phyloP scores from a whole-genome alignment of 1,140 invertebrate species.

The Phenacoccus solenopsis region DNA sequence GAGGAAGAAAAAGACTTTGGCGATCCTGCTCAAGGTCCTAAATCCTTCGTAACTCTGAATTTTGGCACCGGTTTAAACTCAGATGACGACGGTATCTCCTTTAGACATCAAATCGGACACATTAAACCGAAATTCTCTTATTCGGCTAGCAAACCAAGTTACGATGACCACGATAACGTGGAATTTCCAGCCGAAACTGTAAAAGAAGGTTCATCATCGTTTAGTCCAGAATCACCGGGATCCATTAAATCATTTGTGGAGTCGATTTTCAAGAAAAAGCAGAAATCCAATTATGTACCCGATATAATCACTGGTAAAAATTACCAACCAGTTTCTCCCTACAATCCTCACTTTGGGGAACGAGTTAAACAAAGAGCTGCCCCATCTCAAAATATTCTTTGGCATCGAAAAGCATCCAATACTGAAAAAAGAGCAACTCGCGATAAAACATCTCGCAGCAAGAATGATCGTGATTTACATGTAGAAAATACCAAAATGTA shows the following conservation, averaged over 20 bases:
- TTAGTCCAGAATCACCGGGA: neutral
- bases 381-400: neutral
- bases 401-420: neutral
- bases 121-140: neutral
- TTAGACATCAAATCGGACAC: conserved; percentile 12
- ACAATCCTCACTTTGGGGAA: neutral
- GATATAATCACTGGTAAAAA: neutral
- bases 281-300: neutral
- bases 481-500: neutral
- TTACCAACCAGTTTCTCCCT: neutral
- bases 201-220: neutral
- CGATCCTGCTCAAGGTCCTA: conserved; percentile 8
- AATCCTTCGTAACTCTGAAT: conserved; percentile 21
- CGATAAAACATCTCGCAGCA: neutral
- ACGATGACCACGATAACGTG: neutral
- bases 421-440: neutral
- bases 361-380: neutral
- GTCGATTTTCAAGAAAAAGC: neutral
- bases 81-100: neutral
- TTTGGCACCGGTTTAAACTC: neutral
- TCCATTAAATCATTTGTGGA: neutral
- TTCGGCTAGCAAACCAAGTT: neutral
- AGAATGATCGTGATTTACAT: neutral
- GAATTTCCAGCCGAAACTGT: neutral
- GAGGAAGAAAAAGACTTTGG: neutral